Conservation (phyloP, 2,113 vertebrate species). For the Salvelinus alpinus region DNA sequence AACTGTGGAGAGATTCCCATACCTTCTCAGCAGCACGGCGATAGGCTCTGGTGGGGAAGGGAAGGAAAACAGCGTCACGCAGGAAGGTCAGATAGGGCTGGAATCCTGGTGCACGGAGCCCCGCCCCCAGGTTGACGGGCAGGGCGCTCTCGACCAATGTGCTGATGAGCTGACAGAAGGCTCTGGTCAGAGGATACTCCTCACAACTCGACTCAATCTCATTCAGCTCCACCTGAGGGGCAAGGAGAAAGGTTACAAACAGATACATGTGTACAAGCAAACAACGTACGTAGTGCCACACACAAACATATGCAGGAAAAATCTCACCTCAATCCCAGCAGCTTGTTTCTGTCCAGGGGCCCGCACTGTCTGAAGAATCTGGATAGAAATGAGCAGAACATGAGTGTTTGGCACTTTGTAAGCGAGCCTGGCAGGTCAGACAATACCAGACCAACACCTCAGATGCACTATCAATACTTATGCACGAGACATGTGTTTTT, state of each 20-base stretch:
- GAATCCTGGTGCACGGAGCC: conserved; percentile 90
- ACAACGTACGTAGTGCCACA: background rate
- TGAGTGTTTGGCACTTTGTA: background rate
- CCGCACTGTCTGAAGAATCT: conserved; percentile 94
- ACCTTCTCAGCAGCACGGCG: conserved; percentile 93
- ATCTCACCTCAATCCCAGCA: conserved; percentile 90
- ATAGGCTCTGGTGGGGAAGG: conserved; percentile 94
- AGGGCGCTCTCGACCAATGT: conserved; percentile 90
- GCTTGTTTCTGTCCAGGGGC: conserved; percentile 88
- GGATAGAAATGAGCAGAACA: conserved; percentile 34
- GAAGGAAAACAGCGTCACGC: conserved; percentile 90
- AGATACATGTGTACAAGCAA: background rate
- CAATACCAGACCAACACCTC: background rate
- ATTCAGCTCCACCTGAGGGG: conserved; percentile 87
- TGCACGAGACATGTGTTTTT: background rate
- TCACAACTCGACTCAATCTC: conserved; percentile 96
- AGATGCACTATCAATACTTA: background rate
- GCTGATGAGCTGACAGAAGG: conserved; percentile 93
- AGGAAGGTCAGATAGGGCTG: conserved; percentile 95
- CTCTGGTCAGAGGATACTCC: conserved; percentile 91
- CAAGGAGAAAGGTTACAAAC: background rate
- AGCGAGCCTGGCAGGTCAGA: background rate
- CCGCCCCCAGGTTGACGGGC: conserved; percentile 91
- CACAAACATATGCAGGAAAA: background rate
- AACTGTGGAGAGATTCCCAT: conserved; percentile 1